Evolutionary conservation across 2,888 invertebrate genomes (phyloP).

Genomic region (Cheilosia vernalis): DNA sequence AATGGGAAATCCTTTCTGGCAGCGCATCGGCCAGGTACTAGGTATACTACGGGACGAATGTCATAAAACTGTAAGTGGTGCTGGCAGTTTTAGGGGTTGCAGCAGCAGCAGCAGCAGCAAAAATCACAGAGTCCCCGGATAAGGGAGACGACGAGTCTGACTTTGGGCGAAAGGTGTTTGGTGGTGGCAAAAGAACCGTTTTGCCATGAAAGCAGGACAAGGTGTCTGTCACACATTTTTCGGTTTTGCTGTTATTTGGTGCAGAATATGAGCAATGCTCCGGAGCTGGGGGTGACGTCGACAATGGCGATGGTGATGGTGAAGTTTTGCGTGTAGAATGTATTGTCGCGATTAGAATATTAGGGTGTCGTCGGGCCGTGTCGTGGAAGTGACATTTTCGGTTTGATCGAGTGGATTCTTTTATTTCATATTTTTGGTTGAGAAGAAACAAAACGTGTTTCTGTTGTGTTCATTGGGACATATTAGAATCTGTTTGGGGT

Average conservation of each 20-base stretch:
- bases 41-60: slow-evolving; percentile 19
- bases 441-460: slow-evolving; percentile 51
- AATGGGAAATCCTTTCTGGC: slow-evolving; percentile 58
- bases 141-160: slow-evolving; percentile 30
- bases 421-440: slow-evolving; percentile 38
- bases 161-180: slow-evolving; percentile 58
- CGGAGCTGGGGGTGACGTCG: slow-evolving; percentile 43
- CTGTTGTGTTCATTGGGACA: slow-evolving; percentile 2
- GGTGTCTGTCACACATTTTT: slow-evolving; percentile 73
- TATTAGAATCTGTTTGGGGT: slow-evolving; percentile 14
- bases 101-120: neutral
- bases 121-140: slow-evolving; percentile 36
- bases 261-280: slow-evolving; percentile 70
- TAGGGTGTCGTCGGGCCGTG: slow-evolving; percentile 58
- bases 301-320: slow-evolving; percentile 27
- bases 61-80: slow-evolving; percentile 61
- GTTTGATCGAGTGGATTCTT: slow-evolving; percentile 74
- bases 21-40: slow-evolving; percentile 43
- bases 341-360: slow-evolving; percentile 50
- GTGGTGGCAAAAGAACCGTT: slow-evolving; percentile 46
- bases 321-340: slow-evolving; percentile 52
- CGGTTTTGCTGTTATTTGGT: slow-evolving; percentile 50
- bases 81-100: slow-evolving; percentile 52
- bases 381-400: slow-evolving; percentile 69
- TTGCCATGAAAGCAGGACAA: slow-evolving; percentile 55